Base-by-base conservation (phyloP, 1,140 invertebrate species). In the Bombus fervidus region DNA sequence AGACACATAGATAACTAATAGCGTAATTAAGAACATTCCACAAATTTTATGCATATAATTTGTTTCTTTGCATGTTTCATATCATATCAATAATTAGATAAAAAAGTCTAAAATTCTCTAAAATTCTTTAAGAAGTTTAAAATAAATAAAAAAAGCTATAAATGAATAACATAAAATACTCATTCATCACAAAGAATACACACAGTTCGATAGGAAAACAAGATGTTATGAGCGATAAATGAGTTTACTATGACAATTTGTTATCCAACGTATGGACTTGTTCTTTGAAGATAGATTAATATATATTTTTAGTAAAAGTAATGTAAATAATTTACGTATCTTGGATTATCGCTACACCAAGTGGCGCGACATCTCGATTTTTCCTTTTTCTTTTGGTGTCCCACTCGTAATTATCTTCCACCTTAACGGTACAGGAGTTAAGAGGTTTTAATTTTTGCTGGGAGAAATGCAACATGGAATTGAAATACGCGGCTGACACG, bases 381-480 rank as follows among this genome's bases (percentile, higher is more conserved):
- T 43, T 39, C 53, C 1, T 57, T 69, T 39, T 76, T 4, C 43
- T 78, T 47, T 57, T 39, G 75, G 9, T 53, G 39, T 66, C 12
- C 41, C 22, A 12, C 15, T 25, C 37, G 57, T 18, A 31, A 66
- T 72, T 85, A 81, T 71, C 39, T 43, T 25, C 74, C 31, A 66
- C 74, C 34, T 81, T 80, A 57, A 34, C 62, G 69, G 53, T 73
- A 80, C 28, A 39, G 18, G 3, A 57, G 85, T 83, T 86, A 73
- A 79, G 39, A 80, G 77, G 78, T 57, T 69, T 81, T 64, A 64
- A 76, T 81, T 69, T 83, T 64, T n/a, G 59, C 31, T 25, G 59
- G 43, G 39, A 71, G 86, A 39, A 81, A 82, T 75, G 69, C 53
- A 37, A 85, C 31, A 22, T 31, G 37, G 12, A 59, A 25, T 66